Evolutionary conservation across 2,888 invertebrate genomes (phyloP), one percentile per base, ranked within the genome.

Genomic region (Ligdia adustata): DNA sequence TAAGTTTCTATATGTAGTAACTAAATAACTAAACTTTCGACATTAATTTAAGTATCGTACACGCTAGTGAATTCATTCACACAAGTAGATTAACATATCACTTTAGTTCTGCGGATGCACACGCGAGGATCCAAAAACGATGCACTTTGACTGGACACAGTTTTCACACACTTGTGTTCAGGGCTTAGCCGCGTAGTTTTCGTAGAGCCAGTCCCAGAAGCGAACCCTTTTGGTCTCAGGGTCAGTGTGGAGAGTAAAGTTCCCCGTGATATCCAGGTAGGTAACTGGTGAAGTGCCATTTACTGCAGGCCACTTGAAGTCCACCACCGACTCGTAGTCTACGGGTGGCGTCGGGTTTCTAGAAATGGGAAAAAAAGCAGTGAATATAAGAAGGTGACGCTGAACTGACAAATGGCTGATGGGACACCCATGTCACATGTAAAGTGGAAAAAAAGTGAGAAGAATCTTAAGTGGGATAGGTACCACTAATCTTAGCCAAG

Each of bases 151-250:
- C 38, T 37, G 37, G n/a, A 4, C 44, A 32, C 38, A 31, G 16
- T 26, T 14, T 39, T 34, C 26, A 20, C 42, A 34, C 42, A 34
- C 42, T 18, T 7, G 11, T 16, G 37, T 62, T 75, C 50, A 61
- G 39, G 57, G 48, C 24, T 56, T 66, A 24, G 24, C 55, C 13
- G 69, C 72, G 55, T 80, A 85, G 62, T 77, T 83, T 9, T 86
- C 79, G 49, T 82, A 89, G 1, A 89, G 74, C 79, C 75, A 75
- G 72, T 92, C 92, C 93, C 93, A 93, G 72, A 92, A 92, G 11
- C 79, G 78, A 24, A 92, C 79, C 18, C 93, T 80, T 51, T 86
- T 87, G 0, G 79, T 54, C 58, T 93, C 93, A 0, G 93, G 93
- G 60, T 91, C 89, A 1, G 73, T 70, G 37, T 74, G 79, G 57